Evolutionary conservation across 2,797 vertebrate species (phyloP), one percentile per base, ranked within the genome.

Genomic region (Sebastes taczanowskii): DNA sequence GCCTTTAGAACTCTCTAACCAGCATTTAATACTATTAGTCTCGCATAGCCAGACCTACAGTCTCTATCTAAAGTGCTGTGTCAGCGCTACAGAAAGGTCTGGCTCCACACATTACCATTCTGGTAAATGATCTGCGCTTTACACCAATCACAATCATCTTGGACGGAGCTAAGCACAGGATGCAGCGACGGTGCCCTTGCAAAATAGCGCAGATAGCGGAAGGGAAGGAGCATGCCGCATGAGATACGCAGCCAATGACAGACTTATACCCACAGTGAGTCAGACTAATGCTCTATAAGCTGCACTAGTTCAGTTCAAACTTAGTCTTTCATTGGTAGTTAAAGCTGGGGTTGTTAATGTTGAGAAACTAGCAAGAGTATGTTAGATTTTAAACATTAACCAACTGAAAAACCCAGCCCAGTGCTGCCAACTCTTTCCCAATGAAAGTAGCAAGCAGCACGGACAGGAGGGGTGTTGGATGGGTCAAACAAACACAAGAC

Each of bases 21-120:
- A 38, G 60, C 34, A 49, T 88, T 68, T 56, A 79, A 58, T 63
- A 27, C 70, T 27, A 46, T 65, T 65, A 65, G 62, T 65, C 35
- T 65, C 14, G 7, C 22, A 25, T 42, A 42, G 22, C 53, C 49
- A n/a, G 34, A 18, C 34, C 22, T 38, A 53, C 42, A 49, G 42
- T 18, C 1, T 53, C 7, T 25, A 42, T 42, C 8, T 7, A 27
- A 0, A 25, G 35, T 7, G 16, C 35, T 18, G 35, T 7, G 22
- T 46, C 22, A 25, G 34, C 11, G n/a, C 30, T 7, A 32, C 10
- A 63, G 32, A 63, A 8, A 63, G n/a, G 6, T 35, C 20, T n/a
- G 29, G 30, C n/a, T 34, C 32, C 60, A 22, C 20, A 62, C 11
- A 61, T 32, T 22, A 27, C 14, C 23, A 22, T 35, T 62, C 30